Evolutionary conservation across 2,113 vertebrate species (phyloP).

Genomic region (Blennius ocellaris): DNA sequence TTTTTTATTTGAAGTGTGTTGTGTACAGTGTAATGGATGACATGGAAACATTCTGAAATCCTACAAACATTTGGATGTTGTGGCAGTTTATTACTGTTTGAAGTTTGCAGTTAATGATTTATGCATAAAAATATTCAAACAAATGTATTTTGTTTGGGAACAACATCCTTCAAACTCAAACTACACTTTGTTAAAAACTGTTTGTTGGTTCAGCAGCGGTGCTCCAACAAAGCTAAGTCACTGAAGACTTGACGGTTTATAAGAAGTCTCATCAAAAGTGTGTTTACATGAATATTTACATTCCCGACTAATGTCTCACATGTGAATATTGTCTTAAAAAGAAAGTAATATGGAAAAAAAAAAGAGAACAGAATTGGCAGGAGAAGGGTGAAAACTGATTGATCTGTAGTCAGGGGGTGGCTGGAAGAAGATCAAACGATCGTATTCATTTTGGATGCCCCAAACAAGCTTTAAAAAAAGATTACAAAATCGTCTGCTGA

Average conservation of each 20-base stretch:
- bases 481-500: not conserved
- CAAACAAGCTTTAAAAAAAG: not conserved
- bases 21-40: slow-evolving; percentile 63
- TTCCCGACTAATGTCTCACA: slow-evolving; percentile 63
- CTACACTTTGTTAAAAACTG: slow-evolving; percentile 26
- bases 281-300: slow-evolving; percentile 67
- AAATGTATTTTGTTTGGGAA: slow-evolving; percentile 73
- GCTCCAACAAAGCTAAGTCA: slow-evolving; percentile 25
- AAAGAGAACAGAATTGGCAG: slow-evolving; percentile 1
- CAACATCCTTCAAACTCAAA: slow-evolving; percentile 59
- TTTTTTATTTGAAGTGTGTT: slow-evolving; percentile 33
- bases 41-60: slow-evolving; percentile 71
- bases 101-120: slow-evolving; percentile 75
- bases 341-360: slow-evolving; percentile 46
- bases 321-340: slow-evolving; percentile 52
- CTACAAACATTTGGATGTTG: slow-evolving; percentile 70
- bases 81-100: slow-evolving; percentile 70
- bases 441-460: not conserved
- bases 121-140: slow-evolving; percentile 72
- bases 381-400: not conserved
- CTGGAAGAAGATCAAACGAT: slow-evolving; percentile 2
- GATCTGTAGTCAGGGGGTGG: slow-evolving; percentile 2
- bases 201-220: slow-evolving; percentile 41
- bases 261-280: slow-evolving; percentile 39
- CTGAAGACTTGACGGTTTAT: slow-evolving; percentile 24